Evolutionary conservation across 2,113 vertebrate species (phyloP), one percentile per base, ranked within the genome.

Genomic region (Thunnus maccoyii): DNA sequence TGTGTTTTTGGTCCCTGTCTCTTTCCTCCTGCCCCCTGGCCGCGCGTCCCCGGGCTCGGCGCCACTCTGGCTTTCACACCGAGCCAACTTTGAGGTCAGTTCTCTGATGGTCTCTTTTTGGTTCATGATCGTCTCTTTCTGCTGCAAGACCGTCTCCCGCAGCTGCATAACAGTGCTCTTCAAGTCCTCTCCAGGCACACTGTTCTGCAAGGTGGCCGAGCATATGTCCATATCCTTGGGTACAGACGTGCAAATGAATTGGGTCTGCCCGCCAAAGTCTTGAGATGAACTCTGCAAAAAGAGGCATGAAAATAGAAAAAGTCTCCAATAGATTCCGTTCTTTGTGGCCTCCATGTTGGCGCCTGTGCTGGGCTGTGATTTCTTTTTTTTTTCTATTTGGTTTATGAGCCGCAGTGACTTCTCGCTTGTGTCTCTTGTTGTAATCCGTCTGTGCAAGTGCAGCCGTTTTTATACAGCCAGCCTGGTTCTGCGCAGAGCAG

Each of bases 191-290:
- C 95, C 95, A 1, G 95, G 94, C 27, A 97, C 97, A 61, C 94
- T 93, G 86, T 96, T 96, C 88, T 96, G 96, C 91, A 97, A 91
- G 17, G 97, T 94, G 72, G 98, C 97, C 0, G 96, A 94, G 91
- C 98, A 99, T 91, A 99, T 94, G 95, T 99, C 97, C 95, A 96
- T 95, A 93, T 99, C 97, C 94, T 96, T 95, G 30, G 98, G 98
- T 70, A 99, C 97, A 82, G 98, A 98, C 83, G 98, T 99, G 95
- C 98, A 99, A 82, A 99, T 95, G 93, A 99, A 99, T 78, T 98
- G 97, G 50, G 97, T 97, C 92, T 97, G 97, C 68, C 95, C 96
- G 69, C 96, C 97, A 64, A 97, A 95, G 91, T 97, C 94, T 91
- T 97, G 97, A 4, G 87, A 93, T 3, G 93, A 94, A 72, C 93